Conservation (phyloP, 2,113 vertebrate genomes). For the Microcebus murinus region DNA sequence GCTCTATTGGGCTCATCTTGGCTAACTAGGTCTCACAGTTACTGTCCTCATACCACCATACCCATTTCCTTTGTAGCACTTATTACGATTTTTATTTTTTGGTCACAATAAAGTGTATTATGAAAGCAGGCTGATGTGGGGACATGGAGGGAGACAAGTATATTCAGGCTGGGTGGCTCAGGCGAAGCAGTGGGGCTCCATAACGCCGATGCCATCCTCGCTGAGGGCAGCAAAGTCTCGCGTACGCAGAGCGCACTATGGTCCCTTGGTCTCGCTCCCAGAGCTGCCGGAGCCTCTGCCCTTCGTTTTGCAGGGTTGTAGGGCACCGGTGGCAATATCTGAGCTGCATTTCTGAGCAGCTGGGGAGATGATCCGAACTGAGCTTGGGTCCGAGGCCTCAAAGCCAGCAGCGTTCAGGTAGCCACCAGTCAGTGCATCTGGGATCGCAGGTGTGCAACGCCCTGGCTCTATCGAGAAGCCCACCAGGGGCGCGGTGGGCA, state of each 20-base stretch:
- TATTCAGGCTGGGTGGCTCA: conserved; percentile 35
- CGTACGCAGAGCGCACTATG: conserved; percentile 99
- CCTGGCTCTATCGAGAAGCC: conserved; percentile 96
- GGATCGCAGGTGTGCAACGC: conserved; percentile 98
- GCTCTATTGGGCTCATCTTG: background rate
- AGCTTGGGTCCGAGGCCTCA: conserved; percentile 97
- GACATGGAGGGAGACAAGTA: conserved; percentile 43
- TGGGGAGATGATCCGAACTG: conserved; percentile 96
- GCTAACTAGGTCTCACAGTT: background rate
- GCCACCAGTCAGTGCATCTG: conserved; percentile 97
- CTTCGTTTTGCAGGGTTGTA: conserved; percentile 99
- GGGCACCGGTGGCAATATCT: conserved; percentile 96
- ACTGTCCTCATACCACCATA: background rate
- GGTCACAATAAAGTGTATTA: conserved; percentile 86
- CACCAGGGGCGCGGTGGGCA: conserved; percentile 92
- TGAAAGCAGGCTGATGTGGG: conserved; percentile 72
- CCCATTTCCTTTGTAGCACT: background rate
- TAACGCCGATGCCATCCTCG: conserved; percentile 97
- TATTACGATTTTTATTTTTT: background rate
- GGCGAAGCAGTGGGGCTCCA: conserved; percentile 98
- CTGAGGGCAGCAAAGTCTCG: conserved; percentile 96
- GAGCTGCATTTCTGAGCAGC: conserved; percentile 99
- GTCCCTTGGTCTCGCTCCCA: conserved; percentile 95
- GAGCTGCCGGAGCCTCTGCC: conserved; percentile 97
- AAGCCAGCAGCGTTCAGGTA: conserved; percentile 98